phyloP scores from a whole-genome alignment of 2,113 vertebrate species.

The Heptranchias perlo region DNA sequence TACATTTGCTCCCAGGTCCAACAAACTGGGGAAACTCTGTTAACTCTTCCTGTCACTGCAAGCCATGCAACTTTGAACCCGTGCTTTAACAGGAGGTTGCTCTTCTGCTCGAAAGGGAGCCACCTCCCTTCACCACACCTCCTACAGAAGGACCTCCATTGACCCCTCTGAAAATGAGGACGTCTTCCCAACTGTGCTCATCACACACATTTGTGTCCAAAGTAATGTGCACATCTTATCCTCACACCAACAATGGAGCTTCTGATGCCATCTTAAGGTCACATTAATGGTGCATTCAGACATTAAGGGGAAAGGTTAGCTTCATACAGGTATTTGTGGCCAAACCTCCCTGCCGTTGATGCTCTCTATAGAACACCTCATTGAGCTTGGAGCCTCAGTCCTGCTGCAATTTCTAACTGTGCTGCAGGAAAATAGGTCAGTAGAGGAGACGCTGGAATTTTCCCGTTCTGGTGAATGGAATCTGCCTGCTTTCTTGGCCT shows the following conservation, averaged over 20 bases:
- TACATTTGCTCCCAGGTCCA: background rate
- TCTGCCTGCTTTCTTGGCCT: too few relatives aligned
- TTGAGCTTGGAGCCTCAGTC: background rate
- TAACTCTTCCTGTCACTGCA: background rate
- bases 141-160: too few relatives aligned
- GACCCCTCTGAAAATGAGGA: too few relatives aligned
- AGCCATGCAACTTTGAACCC: too few relatives aligned
- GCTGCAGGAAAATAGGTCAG: background rate
- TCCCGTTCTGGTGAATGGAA: background rate
- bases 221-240: too few relatives aligned
- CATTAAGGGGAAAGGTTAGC: background rate
- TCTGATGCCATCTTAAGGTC: background rate
- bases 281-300: background rate
- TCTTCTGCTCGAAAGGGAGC: background rate
- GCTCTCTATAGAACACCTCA: background rate
- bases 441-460: background rate
- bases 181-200: too few relatives aligned
- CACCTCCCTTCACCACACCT: background rate
- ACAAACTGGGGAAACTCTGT: background rate
- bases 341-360: background rate
- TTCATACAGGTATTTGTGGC: too few relatives aligned
- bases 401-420: background rate
- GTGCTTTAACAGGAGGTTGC: background rate
- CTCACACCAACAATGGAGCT: background rate
- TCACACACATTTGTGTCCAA: too few relatives aligned